A percentile compares a stretch with the other conserved stretches of the same genome.
Evolutionary conservation across 2,797 vertebrate genomes (phyloP).

Genomic region (Emys orbicularis): DNA sequence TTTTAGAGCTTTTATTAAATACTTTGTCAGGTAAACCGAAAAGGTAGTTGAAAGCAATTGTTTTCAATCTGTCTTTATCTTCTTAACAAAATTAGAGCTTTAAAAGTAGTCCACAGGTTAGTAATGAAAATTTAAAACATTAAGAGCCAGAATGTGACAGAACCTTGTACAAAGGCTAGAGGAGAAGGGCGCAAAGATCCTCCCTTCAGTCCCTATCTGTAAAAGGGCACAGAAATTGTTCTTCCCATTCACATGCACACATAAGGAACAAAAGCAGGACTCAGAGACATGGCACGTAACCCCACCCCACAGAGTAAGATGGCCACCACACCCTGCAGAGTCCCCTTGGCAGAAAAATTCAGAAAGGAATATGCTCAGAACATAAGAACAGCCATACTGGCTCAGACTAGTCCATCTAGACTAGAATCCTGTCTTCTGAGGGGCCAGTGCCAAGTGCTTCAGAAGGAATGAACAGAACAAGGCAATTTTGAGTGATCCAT

Average conservation of each 20-base stretch:
- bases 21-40: background rate
- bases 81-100: background rate
- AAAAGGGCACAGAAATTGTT: background rate
- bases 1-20: background rate
- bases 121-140: background rate
- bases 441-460: background rate
- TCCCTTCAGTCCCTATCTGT: background rate
- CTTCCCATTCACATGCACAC: background rate
- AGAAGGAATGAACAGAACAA: background rate
- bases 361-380: background rate
- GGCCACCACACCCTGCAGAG: background rate
- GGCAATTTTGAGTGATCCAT: background rate
- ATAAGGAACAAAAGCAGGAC: background rate
- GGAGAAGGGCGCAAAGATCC: background rate
- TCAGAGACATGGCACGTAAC: background rate
- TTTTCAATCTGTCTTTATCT: background rate
- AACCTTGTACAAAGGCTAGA: background rate
- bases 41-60: background rate
- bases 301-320: background rate
- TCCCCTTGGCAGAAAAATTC: background rate
- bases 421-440: background rate
- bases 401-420: background rate
- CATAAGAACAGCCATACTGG: background rate
- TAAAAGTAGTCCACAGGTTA: background rate
- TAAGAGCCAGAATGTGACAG: background rate